A percentile compares a stretch with the other conserved stretches of the same genome.
Evolutionary conservation across 30 jellyfish, hydroid and myxozoan species (phyloP).

Genomic region (Cassiopea xamachana): DNA sequence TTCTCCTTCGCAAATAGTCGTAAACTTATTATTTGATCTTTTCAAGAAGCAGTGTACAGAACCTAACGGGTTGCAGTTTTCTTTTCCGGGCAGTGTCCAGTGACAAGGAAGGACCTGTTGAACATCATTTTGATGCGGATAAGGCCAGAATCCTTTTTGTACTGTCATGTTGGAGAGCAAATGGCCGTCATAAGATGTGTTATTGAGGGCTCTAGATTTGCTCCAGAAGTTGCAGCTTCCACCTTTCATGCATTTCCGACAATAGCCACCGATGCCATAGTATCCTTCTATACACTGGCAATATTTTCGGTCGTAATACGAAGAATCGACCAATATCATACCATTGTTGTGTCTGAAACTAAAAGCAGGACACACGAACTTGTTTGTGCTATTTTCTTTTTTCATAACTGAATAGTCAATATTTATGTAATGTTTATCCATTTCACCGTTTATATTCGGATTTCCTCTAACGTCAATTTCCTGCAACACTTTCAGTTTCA

Average conservation of each 20-base stretch:
- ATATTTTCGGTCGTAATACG: conserved; percentile 51
- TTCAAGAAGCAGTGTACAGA: conserved; percentile 12
- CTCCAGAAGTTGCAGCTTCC: conserved; percentile 34
- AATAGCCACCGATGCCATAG: conserved; percentile 77
- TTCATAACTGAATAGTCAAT: conserved; percentile 30
- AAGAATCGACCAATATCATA: conserved; percentile 35
- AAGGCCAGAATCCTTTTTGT: conserved; percentile 66
- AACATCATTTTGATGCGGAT: conserved; percentile 7
- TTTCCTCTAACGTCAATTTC: conserved; percentile 59
- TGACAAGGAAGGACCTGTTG: conserved; percentile 40
- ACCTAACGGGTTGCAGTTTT: conserved; percentile 40
- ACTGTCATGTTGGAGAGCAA: conserved; percentile 27
- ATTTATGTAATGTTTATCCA: conserved; percentile 25
- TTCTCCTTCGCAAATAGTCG: conserved; percentile 22
- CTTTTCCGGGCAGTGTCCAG: conserved; percentile 59
- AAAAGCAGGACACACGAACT: conserved; percentile 59
- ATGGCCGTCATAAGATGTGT: not conserved
- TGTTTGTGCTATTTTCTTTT: conserved; percentile 11
- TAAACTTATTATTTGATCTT: not conserved
- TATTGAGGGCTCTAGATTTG: not conserved
- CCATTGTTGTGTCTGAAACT: conserved; percentile 48
- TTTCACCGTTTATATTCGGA: conserved; percentile 44
- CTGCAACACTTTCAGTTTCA: conserved; percentile 38
- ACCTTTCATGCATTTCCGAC: conserved; percentile 67
- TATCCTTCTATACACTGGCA: conserved; percentile 59